Evolutionary conservation across 2,113 vertebrate species (phyloP), one percentile per base, ranked within the genome.

Genomic region (Chloebia gouldiae): DNA sequence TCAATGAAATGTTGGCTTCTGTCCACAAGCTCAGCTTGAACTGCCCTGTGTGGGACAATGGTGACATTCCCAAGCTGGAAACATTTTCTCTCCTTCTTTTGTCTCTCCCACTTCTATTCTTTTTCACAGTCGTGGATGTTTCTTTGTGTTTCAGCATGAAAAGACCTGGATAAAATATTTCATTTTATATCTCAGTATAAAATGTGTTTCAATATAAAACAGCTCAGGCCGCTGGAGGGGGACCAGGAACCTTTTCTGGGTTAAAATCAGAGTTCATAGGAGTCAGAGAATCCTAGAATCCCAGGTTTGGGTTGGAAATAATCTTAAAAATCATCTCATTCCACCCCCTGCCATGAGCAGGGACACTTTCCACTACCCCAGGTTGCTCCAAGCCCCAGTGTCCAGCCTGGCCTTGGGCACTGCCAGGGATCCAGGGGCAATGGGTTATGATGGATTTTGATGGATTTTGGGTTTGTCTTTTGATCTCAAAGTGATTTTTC

Each of bases 361-460:
- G 68, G 27, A 60, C n/a, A 53, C 24, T 28, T 82, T 45, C 45
- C 30, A n/a, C 39, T 15, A 2, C 8, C n/a, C n/a, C 61, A 81
- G 16, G 13, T 0, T 81, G 39, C 33, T 66, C 28, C 60, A 59
- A 66, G 28, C 23, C 37, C 42, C 0, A 0, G n/a, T n/a, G n/a
- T 49, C 75, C 85, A 57, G 1, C 37, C 51, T 14, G 11, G 23
- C 77, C 61, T 40, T 25, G 78, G 61, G 7, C 39, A 75, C n/a
- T 68, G 0, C 24, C 78, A 61, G 61, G n/a, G 39, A 40, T 45
- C n/a, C 10, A 17, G 30, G 54, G n/a, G 20, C n/a, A 89, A 8
- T 17, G 50, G 70, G 7, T 88, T 89, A 10, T 44, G 49, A 53
- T 44, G 83, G 78, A 31, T 33, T 57, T 9, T 44, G 53, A 53